A percentile compares a stretch with the other conserved stretches of the same genome.
Evolutionary conservation across 2,797 vertebrate species (phyloP).

Genomic region (Aselliscus stoliczkanus): DNA sequence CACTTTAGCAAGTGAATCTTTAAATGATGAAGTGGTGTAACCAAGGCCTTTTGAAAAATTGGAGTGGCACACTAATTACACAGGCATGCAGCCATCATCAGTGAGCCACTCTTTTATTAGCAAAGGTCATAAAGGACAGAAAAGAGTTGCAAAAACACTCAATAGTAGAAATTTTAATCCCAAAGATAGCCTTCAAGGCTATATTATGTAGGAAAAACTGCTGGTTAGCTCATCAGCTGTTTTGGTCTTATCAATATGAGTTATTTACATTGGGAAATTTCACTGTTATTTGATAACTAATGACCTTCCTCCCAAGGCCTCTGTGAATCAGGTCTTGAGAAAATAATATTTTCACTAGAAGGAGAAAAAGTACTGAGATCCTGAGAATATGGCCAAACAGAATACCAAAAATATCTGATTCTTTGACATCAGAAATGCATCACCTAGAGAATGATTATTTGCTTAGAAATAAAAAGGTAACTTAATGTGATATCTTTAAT

Average conservation of each 20-base stretch:
- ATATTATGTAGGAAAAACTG: background rate
- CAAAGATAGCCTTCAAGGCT: background rate
- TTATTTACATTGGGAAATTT: background rate
- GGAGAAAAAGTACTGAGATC: background rate
- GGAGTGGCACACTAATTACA: background rate
- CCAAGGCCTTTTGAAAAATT: background rate
- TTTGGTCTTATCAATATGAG: background rate
- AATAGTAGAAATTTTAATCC: background rate
- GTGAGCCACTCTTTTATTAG: background rate
- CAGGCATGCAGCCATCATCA: background rate
- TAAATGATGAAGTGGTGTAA: background rate
- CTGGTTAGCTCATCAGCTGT: background rate
- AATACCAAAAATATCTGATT: background rate
- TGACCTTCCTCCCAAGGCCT: background rate
- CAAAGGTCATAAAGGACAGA: background rate
- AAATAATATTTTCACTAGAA: background rate
- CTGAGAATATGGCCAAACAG: background rate
- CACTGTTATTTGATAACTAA: background rate
- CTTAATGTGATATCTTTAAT: background rate
- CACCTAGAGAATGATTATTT: background rate
- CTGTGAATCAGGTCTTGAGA: background rate
- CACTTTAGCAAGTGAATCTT: background rate
- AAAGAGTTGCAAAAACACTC: background rate
- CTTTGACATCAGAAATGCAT: background rate
- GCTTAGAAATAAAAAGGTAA: background rate